Evolutionary conservation across 2,113 vertebrate genomes (phyloP).

Genomic region (Syrmaticus mikado): DNA sequence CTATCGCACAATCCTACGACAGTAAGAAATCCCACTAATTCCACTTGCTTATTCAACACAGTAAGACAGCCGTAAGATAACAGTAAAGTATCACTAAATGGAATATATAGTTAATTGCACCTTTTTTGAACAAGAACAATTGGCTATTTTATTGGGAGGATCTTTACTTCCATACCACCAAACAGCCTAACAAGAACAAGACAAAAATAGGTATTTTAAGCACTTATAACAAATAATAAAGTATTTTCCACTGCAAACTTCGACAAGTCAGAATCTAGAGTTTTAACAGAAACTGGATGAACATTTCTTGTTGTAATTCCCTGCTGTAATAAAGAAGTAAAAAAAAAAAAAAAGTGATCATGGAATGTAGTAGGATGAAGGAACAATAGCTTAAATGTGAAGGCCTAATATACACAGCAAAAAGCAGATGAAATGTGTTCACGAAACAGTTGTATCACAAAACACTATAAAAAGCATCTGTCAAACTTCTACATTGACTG

Average conservation of each 20-base stretch:
- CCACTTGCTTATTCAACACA: background rate
- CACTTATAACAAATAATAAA: background rate
- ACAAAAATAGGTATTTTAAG: background rate
- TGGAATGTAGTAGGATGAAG: background rate
- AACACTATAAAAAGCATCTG: background rate
- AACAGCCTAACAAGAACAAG: background rate
- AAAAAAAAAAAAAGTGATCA: too few relatives aligned
- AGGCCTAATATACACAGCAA: background rate
- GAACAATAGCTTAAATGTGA: background rate
- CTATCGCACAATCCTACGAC: background rate
- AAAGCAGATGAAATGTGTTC: background rate
- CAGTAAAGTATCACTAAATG: background rate
- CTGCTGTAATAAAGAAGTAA: background rate
- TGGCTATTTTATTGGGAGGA: background rate
- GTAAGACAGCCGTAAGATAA: background rate
- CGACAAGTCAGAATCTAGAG: background rate
- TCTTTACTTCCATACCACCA: rapidly evolving
- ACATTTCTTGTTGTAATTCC: background rate
- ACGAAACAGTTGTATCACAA: background rate
- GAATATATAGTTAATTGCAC: background rate
- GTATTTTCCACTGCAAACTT: background rate
- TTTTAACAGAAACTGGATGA: background rate
- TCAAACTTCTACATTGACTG: background rate
- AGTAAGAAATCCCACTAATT: background rate
- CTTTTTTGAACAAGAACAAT: background rate